Conservation (phyloP, 2,888 invertebrate species). For the Seira ritae region DNA sequence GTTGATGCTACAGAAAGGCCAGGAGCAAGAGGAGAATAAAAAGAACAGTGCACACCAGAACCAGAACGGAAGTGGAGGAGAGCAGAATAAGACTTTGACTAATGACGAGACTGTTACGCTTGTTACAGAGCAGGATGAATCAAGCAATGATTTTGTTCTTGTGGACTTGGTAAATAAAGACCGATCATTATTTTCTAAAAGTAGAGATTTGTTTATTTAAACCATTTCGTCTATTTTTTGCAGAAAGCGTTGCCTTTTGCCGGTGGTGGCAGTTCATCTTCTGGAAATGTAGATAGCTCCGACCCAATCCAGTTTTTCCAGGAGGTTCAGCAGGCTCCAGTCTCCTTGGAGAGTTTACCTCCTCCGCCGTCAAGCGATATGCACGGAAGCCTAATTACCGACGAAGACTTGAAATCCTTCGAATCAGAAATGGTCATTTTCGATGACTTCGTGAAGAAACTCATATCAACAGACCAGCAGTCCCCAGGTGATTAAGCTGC, state of each 20-base stretch:
- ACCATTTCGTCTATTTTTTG: constrained; percentile 15
- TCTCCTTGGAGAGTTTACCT: constrained; percentile 70
- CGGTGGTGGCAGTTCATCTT: constrained; percentile 58
- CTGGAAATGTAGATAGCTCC: constrained; percentile 74
- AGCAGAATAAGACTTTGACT: constrained; percentile 55
- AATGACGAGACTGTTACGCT: constrained; percentile 62
- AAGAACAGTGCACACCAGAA: constrained; percentile 13
- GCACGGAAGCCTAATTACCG: constrained; percentile 45
- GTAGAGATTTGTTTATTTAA: too few relatives aligned
- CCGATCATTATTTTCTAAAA: neutral
- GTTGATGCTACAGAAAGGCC: constrained; percentile 42
- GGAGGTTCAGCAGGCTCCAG: constrained; percentile 86
- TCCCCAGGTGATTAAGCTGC: constrained; percentile 50
- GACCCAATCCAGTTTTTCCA: constrained; percentile 88
- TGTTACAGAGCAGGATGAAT: constrained; percentile 61
- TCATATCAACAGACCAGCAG: constrained; percentile 63
- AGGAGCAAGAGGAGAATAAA: constrained; percentile 23
- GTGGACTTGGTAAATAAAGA: constrained; percentile 82
- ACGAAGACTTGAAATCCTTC: constrained; percentile 83
- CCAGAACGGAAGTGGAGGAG: neutral
- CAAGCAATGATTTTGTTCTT: constrained; percentile 79
- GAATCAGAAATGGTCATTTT: constrained; percentile 86
- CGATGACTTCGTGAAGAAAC: constrained; percentile 80
- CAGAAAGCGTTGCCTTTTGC: constrained; percentile 59
- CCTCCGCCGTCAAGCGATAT: constrained; percentile 50